A percentile compares a stretch with the other conserved stretches of the same genome.
phyloP scores from a whole-genome alignment of 2,113 vertebrate species.

The Lophochroa leadbeateri region DNA sequence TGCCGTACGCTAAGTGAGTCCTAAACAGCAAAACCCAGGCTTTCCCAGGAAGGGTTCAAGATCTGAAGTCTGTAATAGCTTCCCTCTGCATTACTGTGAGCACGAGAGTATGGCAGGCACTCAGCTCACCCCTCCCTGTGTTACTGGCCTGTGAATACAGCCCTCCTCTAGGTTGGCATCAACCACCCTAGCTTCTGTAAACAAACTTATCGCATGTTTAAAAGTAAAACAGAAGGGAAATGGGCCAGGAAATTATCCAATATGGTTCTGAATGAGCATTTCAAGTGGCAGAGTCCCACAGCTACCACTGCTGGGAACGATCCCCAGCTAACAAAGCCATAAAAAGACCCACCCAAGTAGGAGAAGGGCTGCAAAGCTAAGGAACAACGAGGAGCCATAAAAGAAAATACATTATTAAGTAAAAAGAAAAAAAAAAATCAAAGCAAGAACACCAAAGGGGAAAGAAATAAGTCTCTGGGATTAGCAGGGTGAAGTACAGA shows the following conservation, averaged over 20 bases:
- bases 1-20: background rate
- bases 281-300: background rate
- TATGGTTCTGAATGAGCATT: slow-evolving; percentile 14
- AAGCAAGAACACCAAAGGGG: slow-evolving; percentile 20
- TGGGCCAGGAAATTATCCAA: slow-evolving; percentile 20
- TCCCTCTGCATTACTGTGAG: background rate
- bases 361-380: background rate
- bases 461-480: background rate
- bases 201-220: slow-evolving; percentile 14
- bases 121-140: background rate
- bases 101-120: rapidly evolving
- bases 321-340: background rate
- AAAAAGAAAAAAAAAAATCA: slow-evolving; percentile 15
- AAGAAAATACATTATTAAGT: slow-evolving; percentile 38
- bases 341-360: slow-evolving; percentile 41
- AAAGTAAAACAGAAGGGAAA: slow-evolving; percentile 27
- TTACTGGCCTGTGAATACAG: background rate
- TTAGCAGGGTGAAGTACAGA: slow-evolving; percentile 30
- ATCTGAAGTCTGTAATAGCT: background rate
- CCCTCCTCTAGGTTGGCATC: background rate
- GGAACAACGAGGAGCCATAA: background rate
- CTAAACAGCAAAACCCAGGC: background rate
- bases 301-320: background rate
- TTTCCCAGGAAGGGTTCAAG: background rate
- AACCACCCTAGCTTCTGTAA: background rate